Base-by-base conservation (phyloP, 2,888 invertebrate genomes). In the Cataglyphis cursor region DNA sequence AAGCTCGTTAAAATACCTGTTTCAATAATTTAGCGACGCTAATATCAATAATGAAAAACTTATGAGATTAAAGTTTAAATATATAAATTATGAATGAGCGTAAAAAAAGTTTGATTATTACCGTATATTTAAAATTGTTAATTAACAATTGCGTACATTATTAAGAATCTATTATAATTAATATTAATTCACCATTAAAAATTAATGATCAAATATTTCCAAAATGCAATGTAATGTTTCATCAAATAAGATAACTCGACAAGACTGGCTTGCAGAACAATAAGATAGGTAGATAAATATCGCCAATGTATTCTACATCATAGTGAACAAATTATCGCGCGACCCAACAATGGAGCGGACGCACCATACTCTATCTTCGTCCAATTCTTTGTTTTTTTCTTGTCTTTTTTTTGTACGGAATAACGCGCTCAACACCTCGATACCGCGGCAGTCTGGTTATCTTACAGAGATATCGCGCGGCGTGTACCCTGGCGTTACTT, bases 391-490 rank as follows among this genome's bases (percentile, higher is more conserved):
- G 3, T 68, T 51, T 61, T 61, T 28, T 41, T n/a, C 41, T 9
- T 15, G 10, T 48, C 21, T 41, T 72, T 81, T 28, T 28, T 81
- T 81, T 68, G 41, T 59, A 9, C 75, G 64, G 65, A 87, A 85
- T 81, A 89, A 83, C 76, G 72, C 21, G 66, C 85, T 66, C 75
- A 41, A 75, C 88, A 86, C 72, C 78, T 85, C 78, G 64, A 31
- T 74, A 84, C n/a, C n/a, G 51, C 65, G 48, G 38, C 82, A 74
- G 66, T 9, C 82, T 76, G 84, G 87, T 93, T 93, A 93, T 93
- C 93, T 92, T 68, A 70, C 76, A 61, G 88, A 88, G 92, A 91
- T 93, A 93, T 91, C 92, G 73, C 83, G 72, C 84, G 85, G 84
- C 88, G 87, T 87, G 85, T 51, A 51, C 51, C 86, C 85, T 84